Evolutionary conservation across 2,888 invertebrate genomes (phyloP), one percentile per base, ranked within the genome.

Genomic region (Chydorus sphaericus): DNA sequence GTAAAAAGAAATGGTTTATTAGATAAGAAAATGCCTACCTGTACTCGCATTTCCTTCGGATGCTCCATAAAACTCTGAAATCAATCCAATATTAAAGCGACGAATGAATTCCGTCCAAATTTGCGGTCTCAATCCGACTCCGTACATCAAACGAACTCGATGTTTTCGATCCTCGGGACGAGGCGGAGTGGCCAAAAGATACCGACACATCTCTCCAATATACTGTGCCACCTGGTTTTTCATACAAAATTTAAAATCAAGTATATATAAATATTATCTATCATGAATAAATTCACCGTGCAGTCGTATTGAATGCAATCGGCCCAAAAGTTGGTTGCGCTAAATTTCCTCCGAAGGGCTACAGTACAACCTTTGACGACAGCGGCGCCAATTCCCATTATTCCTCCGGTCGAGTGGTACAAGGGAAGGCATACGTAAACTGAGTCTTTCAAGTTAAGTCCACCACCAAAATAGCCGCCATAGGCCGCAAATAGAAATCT

Each of bases 21-120:
- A 33, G n/a, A 33, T 33, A 33, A 10, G 10, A n/a, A 33, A 33
- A 33, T 33, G 10, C 67, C 71, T 71, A 84, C 85, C 81, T 58
- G 97, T 90, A 67, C 93, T 97, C 31, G 96, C 93, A 68, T 97
- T 98, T 62, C 96, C 96, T 73, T 97, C 96, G 0, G 96, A 96
- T 4, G 94, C 92, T 1, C 96, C 96, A 67, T 97, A 97, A 71
- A 97, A 91, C 70, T 97, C 96, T 1, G 84, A 82, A 28, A 97
- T 86, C 60, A 78, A 73, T 37, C 80, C 73, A 57, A 97, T 87
- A 55, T 83, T 81, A 66, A 94, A 96, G 51, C 96, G 77, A 31
- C 82, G 77, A 5, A 88, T 79, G 66, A 96, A 96, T 62, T 88
- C 83, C 3, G 74, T 74, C 96, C 96, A 97, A 62, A 96, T 91